Base-by-base conservation (phyloP, 2,113 vertebrate species). In the Varanus salvator region DNA sequence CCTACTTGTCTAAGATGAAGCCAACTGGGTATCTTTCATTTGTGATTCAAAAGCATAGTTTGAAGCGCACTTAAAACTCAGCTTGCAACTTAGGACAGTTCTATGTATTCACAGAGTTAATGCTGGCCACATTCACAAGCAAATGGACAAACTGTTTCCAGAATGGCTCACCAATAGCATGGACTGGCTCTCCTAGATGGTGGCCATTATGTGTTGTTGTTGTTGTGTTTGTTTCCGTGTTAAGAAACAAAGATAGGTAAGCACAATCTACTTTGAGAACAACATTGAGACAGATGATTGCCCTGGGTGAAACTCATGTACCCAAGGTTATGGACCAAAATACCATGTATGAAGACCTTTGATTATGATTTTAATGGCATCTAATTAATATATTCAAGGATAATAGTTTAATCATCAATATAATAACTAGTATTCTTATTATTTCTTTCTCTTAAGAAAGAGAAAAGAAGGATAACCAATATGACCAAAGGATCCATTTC, bases 1-100 rank as follows among this genome's bases (percentile, higher is more conserved):
- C 80, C 86, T 97, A 92, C 96, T 97, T 97, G 95, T 97, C 97
- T 95, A 93, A 87, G 90, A 91, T 8, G n/a, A 74, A 93, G 76
- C 85, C 27, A 80, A 83, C 44, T 68, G 31, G 80, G 25, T 29
- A 68, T 52, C 2, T 19, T 85, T 93, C 86, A 85, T 89, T 95
- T 94, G 86, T 92, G 69, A 84, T 80, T 88, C 0, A n/a, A 76
- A 88, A 81, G 38, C 2, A 94, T 93, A 80, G 76, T 95, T 94
- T 92, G 90, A 85, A 7, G 11, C 44, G 89, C 81, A 91, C n/a
- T 92, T 68, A 66, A 89, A 74, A 64, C 81, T 86, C 80, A 90
- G 8, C n/a, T 89, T 81, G 74, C 27, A 69, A 81, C 78, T 92
- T 38, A 76, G 15, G 50, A 7, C 66, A 78, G 48, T 21, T 54